These are phyloP conservation scores for Romanogobio albipinnatus DNA, from an alignment of 2,113 vertebrate genomes.

Conservation along the genomic window DNA sequence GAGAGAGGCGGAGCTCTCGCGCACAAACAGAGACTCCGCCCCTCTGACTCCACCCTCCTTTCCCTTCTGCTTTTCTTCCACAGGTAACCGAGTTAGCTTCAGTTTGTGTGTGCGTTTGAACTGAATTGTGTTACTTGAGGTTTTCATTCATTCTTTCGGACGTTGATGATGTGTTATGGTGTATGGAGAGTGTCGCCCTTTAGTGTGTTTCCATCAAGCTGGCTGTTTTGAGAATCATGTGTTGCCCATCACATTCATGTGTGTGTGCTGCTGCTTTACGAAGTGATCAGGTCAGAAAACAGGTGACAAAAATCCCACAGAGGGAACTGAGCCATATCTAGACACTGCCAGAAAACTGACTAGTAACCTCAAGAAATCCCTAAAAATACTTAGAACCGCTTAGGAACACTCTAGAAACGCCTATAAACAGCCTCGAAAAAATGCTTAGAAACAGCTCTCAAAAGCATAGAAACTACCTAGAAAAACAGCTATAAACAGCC, in stretches of 20 bases:
- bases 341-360: neutral
- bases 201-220: neutral
- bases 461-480: too few species aligned
- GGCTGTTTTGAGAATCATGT: conserved; percentile 46
- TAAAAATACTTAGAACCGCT: too few species aligned
- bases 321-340: neutral
- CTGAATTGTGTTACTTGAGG: neutral
- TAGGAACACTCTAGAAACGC: too few species aligned
- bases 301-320: neutral
- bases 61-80: conserved; percentile 51
- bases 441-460: too few species aligned
- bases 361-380: too few species aligned
- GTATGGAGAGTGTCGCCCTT: neutral
- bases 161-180: neutral
- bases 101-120: neutral
- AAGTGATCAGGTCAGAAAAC: neutral
- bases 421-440: neutral
- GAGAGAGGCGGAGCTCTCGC: neutral
- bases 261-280: neutral
- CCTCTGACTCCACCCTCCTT: conserved; percentile 47
- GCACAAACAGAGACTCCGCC: conserved; percentile 5
- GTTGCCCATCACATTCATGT: conserved; percentile 7
- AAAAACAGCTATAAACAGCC: too few species aligned
- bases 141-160: neutral
- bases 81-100: conserved; percentile 46